Conservation (phyloP, 2,888 invertebrate genomes). For the Tipula confusa region DNA sequence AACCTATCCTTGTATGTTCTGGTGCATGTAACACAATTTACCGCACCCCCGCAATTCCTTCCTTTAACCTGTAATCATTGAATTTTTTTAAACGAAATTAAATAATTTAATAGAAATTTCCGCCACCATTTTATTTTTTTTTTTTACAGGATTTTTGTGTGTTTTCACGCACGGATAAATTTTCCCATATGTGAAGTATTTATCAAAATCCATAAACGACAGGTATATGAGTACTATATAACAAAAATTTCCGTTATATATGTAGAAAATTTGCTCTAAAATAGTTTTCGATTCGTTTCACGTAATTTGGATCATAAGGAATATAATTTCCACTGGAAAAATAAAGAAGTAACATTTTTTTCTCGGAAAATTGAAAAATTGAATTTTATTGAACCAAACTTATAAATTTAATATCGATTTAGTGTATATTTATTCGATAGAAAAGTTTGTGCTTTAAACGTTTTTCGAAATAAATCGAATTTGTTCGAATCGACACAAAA, state of each 20-base stretch:
- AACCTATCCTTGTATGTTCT: neutral
- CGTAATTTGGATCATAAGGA: neutral
- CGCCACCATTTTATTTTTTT: neutral
- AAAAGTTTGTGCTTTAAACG: slow-evolving; percentile 6
- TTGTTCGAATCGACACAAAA: neutral
- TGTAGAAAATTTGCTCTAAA: neutral
- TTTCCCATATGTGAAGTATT: neutral
- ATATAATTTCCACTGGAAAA: neutral
- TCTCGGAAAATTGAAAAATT: slow-evolving; percentile 8
- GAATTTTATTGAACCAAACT: slow-evolving; percentile 16
- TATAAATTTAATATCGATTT: neutral
- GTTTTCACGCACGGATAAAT: neutral
- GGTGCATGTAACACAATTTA: neutral
- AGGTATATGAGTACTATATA: neutral
- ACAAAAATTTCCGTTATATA: neutral
- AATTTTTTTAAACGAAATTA: neutral
- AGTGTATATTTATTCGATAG: neutral
- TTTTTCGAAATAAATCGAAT: neutral
- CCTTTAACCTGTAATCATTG: neutral
- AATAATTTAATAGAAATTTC: neutral
- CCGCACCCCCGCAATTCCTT: neutral
- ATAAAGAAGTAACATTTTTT: neutral
- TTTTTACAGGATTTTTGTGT: neutral
- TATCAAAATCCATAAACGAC: neutral
- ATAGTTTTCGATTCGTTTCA: neutral